Evolutionary conservation across 2,888 invertebrate species (phyloP).

Genomic region (Ophion ellenae): DNA sequence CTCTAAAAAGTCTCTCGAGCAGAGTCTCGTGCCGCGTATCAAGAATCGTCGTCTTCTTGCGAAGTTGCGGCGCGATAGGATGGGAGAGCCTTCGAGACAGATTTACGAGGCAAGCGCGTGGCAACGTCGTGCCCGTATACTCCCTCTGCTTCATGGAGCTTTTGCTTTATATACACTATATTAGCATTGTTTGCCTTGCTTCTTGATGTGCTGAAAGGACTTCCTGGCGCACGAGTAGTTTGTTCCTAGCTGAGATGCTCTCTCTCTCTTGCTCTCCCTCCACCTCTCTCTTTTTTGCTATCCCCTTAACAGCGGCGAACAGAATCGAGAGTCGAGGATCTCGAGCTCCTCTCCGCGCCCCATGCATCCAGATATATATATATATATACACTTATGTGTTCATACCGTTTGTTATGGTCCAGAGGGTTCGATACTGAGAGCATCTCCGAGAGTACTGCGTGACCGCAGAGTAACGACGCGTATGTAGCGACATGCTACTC

Average conservation of each 20-base stretch:
- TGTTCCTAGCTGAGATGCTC: slow-evolving; percentile 23
- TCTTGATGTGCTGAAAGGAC: slow-evolving; percentile 56
- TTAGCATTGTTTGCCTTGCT: slow-evolving; percentile 50
- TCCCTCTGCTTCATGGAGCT: slow-evolving; percentile 35
- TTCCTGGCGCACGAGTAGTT: slow-evolving; percentile 63
- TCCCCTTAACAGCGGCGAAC: slow-evolving; percentile 23
- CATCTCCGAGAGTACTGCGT: slow-evolving; percentile 27
- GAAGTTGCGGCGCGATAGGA: slow-evolving; percentile 34
- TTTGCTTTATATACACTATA: slow-evolving; percentile 46
- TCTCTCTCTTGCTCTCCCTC: not conserved
- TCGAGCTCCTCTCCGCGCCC: slow-evolving; percentile 47
- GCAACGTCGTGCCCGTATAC: slow-evolving; percentile 56
- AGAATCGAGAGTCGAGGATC: slow-evolving; percentile 61
- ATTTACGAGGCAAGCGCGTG: slow-evolving; percentile 66
- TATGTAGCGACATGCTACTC: slow-evolving; percentile 52
- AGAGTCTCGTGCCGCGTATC: slow-evolving; percentile 65
- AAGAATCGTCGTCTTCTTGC: slow-evolving; percentile 52
- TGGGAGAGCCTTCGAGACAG: slow-evolving; percentile 54
- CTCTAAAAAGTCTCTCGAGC: slow-evolving; percentile 27
- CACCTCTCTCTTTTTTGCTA: not conserved
- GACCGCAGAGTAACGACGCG: slow-evolving; percentile 59
- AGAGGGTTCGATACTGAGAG: slow-evolving; percentile 40
- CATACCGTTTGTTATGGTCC: slow-evolving; percentile 62
- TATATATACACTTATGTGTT: slow-evolving; percentile 18
- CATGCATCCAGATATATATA: slow-evolving; percentile 73